Evolutionary conservation across 2,888 invertebrate genomes (phyloP).

Genomic region (Augochlorella aurata): DNA sequence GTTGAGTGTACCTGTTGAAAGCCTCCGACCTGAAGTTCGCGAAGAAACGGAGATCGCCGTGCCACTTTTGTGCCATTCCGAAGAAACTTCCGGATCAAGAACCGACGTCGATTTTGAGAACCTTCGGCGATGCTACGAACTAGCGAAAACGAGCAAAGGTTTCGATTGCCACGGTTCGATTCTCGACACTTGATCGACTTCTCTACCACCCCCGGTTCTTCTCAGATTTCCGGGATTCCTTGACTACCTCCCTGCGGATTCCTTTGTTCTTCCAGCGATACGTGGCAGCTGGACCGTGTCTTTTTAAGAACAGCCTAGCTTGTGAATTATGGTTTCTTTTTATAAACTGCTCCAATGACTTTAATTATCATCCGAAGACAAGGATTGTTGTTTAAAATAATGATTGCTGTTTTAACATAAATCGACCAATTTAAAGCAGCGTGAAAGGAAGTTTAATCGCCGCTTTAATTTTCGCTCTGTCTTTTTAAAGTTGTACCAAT

Average conservation of each 20-base stretch:
- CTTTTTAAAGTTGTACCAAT: no score
- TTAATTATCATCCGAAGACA: no score
- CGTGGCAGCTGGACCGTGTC: neutral
- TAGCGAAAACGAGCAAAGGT: slow-evolving; percentile 14
- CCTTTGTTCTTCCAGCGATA: neutral
- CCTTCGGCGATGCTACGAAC: slow-evolving; percentile 29
- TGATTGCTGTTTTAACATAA: no score
- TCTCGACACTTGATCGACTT: slow-evolving; percentile 4
- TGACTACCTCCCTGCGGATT: neutral
- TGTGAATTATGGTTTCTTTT: no score
- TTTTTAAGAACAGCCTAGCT: neutral
- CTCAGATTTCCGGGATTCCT: neutral
- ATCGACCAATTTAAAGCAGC: no score
- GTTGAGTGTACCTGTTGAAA: slow-evolving; percentile 52
- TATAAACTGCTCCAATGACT: no score
- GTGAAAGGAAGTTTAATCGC: no score
- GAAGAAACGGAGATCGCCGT: slow-evolving; percentile 11
- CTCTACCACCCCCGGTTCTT: neutral
- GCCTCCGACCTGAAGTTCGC: slow-evolving; percentile 11
- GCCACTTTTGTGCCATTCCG: slow-evolving; percentile 18
- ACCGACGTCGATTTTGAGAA: slow-evolving; percentile 24
- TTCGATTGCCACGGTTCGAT: slow-evolving; percentile 14
- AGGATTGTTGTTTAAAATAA: no score
- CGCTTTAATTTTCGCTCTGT: no score
- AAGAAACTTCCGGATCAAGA: slow-evolving; percentile 39